Evolutionary conservation across 1,140 invertebrate genomes (phyloP).

Genomic region (Ceratoteleas bidentatus): DNA sequence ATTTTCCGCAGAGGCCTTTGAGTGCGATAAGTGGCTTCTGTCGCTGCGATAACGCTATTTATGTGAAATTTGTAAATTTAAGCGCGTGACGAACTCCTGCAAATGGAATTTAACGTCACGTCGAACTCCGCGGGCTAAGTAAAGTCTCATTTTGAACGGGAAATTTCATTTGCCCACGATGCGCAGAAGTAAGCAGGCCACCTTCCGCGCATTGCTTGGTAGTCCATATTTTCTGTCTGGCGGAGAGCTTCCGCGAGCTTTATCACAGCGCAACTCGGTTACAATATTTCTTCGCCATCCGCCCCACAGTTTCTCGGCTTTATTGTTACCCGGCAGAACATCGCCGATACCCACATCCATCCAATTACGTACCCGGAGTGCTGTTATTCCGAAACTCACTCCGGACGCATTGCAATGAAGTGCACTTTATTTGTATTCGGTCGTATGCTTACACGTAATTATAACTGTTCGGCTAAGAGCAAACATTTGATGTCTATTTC

Average conservation of each 20-base stretch:
- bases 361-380: slow-evolving; percentile 23
- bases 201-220: slow-evolving; percentile 19
- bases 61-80: slow-evolving; percentile 25
- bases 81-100: slow-evolving; percentile 12
- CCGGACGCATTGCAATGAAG: slow-evolving; percentile 1
- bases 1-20: not conserved
- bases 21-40: slow-evolving; percentile 8
- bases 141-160: slow-evolving; percentile 40
- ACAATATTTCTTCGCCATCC: slow-evolving; percentile 22
- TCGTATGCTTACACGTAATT: not conserved
- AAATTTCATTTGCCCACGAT: slow-evolving; percentile 33
- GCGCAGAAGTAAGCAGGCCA: slow-evolving; percentile 12
- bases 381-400: slow-evolving; percentile 30
- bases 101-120: slow-evolving; percentile 39
- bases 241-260: slow-evolving; percentile 19
- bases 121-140: slow-evolving; percentile 28
- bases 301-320: slow-evolving; percentile 1
- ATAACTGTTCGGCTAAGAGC: not conserved
- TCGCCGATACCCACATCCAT: slow-evolving; percentile 20
- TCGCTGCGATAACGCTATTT: slow-evolving; percentile 11
- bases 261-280: slow-evolving; percentile 26
- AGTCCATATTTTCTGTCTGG: slow-evolving; percentile 25
- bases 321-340: slow-evolving; percentile 28
- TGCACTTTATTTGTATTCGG: slow-evolving; percentile 5
- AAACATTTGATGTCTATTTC: too few relatives aligned